Conservation (phyloP, 2,888 invertebrate species). For the Phragmatobia fuliginosa region DNA sequence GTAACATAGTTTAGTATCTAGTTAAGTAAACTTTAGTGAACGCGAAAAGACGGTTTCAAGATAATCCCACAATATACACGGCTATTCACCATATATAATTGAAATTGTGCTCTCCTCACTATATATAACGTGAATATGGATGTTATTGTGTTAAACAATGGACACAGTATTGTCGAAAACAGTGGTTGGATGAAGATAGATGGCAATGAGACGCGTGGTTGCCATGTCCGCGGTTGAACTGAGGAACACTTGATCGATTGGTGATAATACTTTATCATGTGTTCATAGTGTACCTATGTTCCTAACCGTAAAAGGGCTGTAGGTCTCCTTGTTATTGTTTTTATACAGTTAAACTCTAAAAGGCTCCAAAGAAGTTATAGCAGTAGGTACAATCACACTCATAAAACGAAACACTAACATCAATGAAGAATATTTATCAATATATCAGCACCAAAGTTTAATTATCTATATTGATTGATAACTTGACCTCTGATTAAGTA, state of each 20-base stretch:
- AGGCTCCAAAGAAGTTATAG: neutral
- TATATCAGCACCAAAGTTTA: neutral
- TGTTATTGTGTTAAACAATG: constrained; percentile 9
- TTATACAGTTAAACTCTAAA: neutral
- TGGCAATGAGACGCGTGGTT: constrained; percentile 77
- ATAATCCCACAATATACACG: neutral
- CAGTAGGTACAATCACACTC: neutral
- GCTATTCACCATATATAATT: no score
- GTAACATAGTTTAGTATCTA: neutral
- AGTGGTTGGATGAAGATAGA: constrained; percentile 79
- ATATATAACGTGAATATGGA: neutral
- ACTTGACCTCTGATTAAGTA: no score
- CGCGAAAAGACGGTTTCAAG: no score
- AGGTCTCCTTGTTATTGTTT: neutral
- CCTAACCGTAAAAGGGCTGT: neutral
- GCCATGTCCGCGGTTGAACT: constrained; percentile 67
- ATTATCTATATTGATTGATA: no score
- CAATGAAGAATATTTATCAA: neutral
- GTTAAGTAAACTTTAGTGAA: no score
- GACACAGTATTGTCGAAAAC: constrained; percentile 40
- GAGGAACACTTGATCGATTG: constrained; percentile 49
- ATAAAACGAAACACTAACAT: no score
- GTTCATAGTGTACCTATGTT: neutral
- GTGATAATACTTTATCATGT: constrained; percentile 15
- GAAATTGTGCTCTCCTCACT: neutral